Evolutionary conservation across 2,797 vertebrate genomes (phyloP).

Genomic region (Enteromius treurensis): DNA sequence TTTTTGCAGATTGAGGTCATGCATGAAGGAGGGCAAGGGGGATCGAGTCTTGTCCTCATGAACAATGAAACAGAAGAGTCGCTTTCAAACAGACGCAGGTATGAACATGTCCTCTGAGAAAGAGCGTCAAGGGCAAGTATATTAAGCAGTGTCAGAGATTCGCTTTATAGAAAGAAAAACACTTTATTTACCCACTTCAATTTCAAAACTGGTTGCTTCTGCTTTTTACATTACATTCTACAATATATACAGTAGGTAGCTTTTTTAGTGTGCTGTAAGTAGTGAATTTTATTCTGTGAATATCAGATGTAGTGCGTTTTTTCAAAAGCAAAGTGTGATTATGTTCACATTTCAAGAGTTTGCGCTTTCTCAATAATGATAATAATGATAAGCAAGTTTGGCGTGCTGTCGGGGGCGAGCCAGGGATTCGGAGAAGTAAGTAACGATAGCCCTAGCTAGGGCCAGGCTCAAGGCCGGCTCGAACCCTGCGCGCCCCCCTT

Average conservation of each 20-base stretch:
- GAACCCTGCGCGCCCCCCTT: no score
- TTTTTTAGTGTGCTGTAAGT: background rate
- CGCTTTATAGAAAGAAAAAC: background rate
- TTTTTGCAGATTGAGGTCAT: conserved; percentile 89
- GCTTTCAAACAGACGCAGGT: conserved; percentile 87
- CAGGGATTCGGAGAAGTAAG: no score
- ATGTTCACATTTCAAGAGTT: no score
- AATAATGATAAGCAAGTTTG: no score
- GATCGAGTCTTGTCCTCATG: conserved; percentile 80
- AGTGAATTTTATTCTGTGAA: background rate
- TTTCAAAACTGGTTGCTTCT: background rate
- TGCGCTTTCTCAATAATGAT: no score
- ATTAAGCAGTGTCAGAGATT: background rate
- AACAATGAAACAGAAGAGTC: conserved; percentile 85
- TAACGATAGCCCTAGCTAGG: no score
- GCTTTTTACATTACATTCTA: background rate
- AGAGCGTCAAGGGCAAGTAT: background rate
- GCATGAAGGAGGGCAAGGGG: conserved; percentile 87
- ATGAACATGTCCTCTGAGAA: conserved; percentile 57
- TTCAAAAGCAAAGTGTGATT: background rate
- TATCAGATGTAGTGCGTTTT: background rate
- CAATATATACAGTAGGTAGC: no score
- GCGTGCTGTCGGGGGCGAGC: no score
- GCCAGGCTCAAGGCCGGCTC: no score
- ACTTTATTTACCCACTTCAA: no score